Base-by-base conservation (phyloP, 1,140 invertebrate species). In the Bombus affinis region DNA sequence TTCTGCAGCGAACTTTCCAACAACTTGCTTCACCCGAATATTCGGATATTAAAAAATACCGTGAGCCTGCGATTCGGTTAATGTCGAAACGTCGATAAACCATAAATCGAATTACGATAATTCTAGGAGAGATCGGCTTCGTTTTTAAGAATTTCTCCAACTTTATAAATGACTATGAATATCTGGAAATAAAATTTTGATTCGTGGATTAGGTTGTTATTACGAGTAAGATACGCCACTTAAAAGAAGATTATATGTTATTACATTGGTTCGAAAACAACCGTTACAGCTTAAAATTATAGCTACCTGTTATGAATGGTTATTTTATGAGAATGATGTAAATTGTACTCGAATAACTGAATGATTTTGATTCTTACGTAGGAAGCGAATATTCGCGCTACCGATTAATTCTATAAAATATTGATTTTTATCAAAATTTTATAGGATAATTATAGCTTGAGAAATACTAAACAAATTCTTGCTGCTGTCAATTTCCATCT, bases 41-140 rank as follows among this genome's bases (percentile, higher is more conserved):
- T 86, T 72, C 76, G 65, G 57, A 84, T 90, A 90, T 87, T 86
- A 84, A 87, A 83, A 68, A 89, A 89, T 89, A 86, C 37, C 78
- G 22, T 12, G 35, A 39, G 15, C n/a, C 53, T 22, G 32, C 47
- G 65, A 70, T 39, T 71, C 62, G 42, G 15, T 39, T 25, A 13
- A 5, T 22, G 13, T 25, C 18, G 18, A 8, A 22, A 32, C 42
- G 70, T 39, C 53, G 44, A 22, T 13, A 32, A 47, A 57, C 37
- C 70, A 47, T 25, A 42, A 42, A 53, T 53, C 47, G 47, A 53
- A 8, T 53, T 53, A 53, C 47, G 47, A 53, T 22, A 53, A 53
- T 22, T 53, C 47, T 53, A 0, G 47, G 18, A 53, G 18, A 53
- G 47, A 22, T 22, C 18, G 18, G 18, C 18, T 53, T 22, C 47